These are phyloP conservation scores for Palythoa caribaeorum DNA, from an alignment of 92 coral and sea anemone genomes.

Conservation along the genomic window DNA sequence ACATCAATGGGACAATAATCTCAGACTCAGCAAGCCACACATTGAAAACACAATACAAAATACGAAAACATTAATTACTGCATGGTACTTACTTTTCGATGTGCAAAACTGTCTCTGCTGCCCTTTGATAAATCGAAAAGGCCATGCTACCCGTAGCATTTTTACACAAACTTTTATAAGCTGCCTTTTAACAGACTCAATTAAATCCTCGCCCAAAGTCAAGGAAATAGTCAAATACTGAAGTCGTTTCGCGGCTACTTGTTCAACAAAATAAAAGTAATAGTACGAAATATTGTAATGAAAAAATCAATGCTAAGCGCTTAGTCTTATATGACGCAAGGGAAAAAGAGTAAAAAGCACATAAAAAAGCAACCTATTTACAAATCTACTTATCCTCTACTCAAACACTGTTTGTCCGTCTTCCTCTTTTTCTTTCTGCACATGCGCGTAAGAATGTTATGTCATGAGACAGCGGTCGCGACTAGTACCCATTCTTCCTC, in stretches of 20 bases:
- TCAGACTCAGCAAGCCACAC: background rate
- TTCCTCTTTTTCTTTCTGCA: background rate
- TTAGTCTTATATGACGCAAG: background rate
- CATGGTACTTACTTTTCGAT: slow-evolving; percentile 62
- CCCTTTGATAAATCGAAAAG: slow-evolving; percentile 57
- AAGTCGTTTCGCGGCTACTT: background rate
- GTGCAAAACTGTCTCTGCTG: slow-evolving; percentile 55
- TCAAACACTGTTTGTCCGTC: background rate
- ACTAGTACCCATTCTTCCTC: slow-evolving; percentile 23
- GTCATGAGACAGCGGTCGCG: background rate
- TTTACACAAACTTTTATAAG: background rate
- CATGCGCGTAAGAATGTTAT: slow-evolving; percentile 30
- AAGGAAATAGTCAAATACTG: background rate
- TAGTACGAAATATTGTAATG: background rate
- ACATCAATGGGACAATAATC: background rate
- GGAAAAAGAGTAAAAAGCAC: background rate
- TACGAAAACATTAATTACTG: background rate
- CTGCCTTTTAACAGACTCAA: background rate
- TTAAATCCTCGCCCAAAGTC: background rate
- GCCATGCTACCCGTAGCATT: slow-evolving; percentile 62
- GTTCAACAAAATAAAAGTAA: background rate
- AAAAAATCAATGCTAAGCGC: background rate
- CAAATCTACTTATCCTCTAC: background rate
- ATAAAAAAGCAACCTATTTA: slow-evolving; percentile 8
- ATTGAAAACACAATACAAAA: background rate